Base-by-base conservation (phyloP, 2,797 vertebrate genomes). In the Darevskia nairensis region DNA sequence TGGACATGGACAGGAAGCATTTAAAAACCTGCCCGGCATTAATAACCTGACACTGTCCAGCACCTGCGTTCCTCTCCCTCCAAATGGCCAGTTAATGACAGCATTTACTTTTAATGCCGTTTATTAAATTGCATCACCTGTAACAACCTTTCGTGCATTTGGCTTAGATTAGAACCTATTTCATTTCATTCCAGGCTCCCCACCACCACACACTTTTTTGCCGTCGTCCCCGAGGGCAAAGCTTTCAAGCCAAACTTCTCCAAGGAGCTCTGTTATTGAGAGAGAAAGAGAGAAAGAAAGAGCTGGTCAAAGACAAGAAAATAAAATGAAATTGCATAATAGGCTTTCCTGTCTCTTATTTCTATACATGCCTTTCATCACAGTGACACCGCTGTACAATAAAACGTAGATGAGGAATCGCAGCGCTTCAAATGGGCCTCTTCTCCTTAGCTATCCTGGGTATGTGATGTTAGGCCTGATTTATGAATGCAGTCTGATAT, bases 41-140 rank as follows among this genome's bases (percentile, higher is more conserved):
- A 93, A 88, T 91, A 93, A 85, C 87, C 91, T 88, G 80, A 84
- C 29, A 90, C 41, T 82, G 61, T 0, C 77, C 87, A 72, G 85
- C 15, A 83, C 41, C 50, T 44, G 69, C 69, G 46, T 8, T n/a
- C 81, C 27, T 76, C 69, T 50, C 76, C 81, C 86, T 82, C 85
- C 86, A 94, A 94, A 94, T 72, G 89, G 79, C 88, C 91, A 93
- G 84, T 93, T 95, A 94, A 94, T 90, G 82, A 82, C 89, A 77
- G 78, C 27, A 87, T 92, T 86, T 84, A 32, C 61, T 82, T 55
- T 93, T 94, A 89, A 93, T 88, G 77, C 89, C 92, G 90, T 92
- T 93, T 95, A 93, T 93, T 93, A 91, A 82, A 29, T 84, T 88
- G 32, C 86, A 86, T 88, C 92, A 86, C 71, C 41, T 92, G 0